Conservation (phyloP, 2,113 vertebrate genomes). For the Eupsittula cactorum region DNA sequence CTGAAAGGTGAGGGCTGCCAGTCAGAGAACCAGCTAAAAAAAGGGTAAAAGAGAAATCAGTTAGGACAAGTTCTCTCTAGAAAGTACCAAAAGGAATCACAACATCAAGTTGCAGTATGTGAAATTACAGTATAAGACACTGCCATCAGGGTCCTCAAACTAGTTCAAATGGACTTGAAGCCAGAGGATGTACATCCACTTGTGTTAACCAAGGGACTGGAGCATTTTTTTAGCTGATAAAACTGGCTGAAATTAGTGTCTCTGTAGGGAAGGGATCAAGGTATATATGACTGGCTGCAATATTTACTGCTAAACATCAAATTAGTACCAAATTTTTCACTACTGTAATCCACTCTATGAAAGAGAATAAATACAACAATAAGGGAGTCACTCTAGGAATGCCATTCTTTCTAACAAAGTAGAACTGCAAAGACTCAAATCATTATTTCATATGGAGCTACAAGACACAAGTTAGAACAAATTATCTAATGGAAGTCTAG, state of each 20-base stretch:
- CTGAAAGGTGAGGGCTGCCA: slow-evolving; percentile 87
- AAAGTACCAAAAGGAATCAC: neutral
- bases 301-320: neutral
- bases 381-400: neutral
- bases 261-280: neutral
- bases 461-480: slow-evolving; percentile 20
- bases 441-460: slow-evolving; percentile 47
- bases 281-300: neutral
- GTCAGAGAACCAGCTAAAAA: slow-evolving; percentile 81
- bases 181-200: neutral
- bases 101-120: neutral
- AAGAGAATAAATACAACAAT: neutral
- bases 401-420: slow-evolving; percentile 19
- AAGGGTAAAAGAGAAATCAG: slow-evolving; percentile 33
- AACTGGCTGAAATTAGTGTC: neutral
- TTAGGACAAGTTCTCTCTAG: neutral
- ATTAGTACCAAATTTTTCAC: neutral
- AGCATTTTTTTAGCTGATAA: neutral
- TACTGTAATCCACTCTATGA: neutral
- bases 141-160: neutral
- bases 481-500: slow-evolving; percentile 54
- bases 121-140: neutral
- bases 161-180: neutral
- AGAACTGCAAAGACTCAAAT: slow-evolving; percentile 17
- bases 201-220: neutral